phyloP scores from a whole-genome alignment of 30 jellyfish, hydroid and myxozoan species.

The Chrysaora quinquecirrha region DNA sequence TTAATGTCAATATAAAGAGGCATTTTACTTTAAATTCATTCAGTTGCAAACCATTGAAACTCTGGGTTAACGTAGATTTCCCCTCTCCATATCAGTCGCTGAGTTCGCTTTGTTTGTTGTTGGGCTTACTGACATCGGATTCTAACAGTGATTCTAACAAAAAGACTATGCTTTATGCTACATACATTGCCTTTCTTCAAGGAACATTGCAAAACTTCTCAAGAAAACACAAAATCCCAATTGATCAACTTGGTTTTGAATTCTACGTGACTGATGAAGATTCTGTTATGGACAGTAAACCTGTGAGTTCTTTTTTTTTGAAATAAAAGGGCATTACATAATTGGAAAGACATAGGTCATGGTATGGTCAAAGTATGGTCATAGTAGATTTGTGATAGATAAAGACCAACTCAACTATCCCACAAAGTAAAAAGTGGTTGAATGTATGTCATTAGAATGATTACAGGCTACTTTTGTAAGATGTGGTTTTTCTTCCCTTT shows the following conservation, averaged over 20 bases:
- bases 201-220: conserved; percentile 76
- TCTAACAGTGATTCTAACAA: no score
- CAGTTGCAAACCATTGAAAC: no score
- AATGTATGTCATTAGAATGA: background rate
- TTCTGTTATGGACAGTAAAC: conserved; percentile 32
- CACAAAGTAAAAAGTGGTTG: no score
- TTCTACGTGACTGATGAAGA: conserved; percentile 43
- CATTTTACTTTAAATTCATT: no score
- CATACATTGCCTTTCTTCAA: no score
- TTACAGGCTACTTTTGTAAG: background rate
- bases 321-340: background rate
- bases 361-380: background rate
- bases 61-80: no score
- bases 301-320: conserved; percentile 20
- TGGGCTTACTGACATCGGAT: no score
- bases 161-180: no score
- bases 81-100: no score
- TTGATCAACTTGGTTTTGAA: conserved; percentile 67
- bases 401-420: background rate
- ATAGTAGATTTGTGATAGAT: background rate
- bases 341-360: background rate
- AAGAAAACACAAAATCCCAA: conserved; percentile 57
- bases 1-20: no score
- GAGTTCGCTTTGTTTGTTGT: no score
- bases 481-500: background rate